A percentile compares a stretch with the other conserved stretches of the same genome.
These are phyloP conservation scores for Hydroisotoma schaefferi DNA, from an alignment of 2,888 invertebrate genomes.

Conservation along the genomic window DNA sequence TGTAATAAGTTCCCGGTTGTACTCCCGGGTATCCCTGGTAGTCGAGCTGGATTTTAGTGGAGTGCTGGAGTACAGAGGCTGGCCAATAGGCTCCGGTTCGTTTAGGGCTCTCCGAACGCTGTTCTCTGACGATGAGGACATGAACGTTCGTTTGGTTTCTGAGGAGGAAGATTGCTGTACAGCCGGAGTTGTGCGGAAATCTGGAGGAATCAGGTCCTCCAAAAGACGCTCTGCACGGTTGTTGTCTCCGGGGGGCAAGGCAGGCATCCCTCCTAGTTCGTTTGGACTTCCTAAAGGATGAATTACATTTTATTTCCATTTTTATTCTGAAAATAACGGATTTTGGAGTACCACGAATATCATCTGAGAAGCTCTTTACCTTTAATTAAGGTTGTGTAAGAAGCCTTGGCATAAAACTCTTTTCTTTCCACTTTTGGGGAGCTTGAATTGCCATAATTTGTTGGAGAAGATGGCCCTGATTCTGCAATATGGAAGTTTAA, in stretches of 20 bases:
- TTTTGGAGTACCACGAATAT: neutral
- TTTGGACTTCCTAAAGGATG: conserved; percentile 7
- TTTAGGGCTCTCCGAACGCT: conserved; percentile 10
- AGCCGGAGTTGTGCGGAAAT: conserved; percentile 21
- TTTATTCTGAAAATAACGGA: neutral
- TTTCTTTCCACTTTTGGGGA: conserved; percentile 47
- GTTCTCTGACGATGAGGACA: conserved; percentile 24
- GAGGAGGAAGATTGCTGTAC: conserved; percentile 16
- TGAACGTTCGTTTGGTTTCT: conserved; percentile 31
- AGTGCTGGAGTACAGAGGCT: conserved; percentile 42
- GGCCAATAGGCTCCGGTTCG: conserved; percentile 27
- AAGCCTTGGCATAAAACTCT: conserved; percentile 46
- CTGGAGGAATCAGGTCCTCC: conserved; percentile 29
- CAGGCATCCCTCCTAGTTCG: conserved; percentile 15
- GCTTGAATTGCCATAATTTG: conserved; percentile 23
- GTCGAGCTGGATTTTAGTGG: conserved; percentile 29
- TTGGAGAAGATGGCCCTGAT: conserved; percentile 42
- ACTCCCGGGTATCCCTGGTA: conserved; percentile 18
- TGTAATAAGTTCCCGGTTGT: conserved; percentile 33
- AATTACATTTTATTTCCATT: neutral
- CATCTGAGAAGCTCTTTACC: conserved; percentile 24
- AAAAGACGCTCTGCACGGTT: conserved; percentile 20
- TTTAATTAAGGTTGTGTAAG: conserved; percentile 47
- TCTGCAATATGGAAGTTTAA: conserved; percentile 17
- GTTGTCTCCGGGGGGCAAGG: neutral